Percentiles rank a stretch among this genome's conserved stretches.
phyloP scores from a whole-genome alignment of 1,140 invertebrate species.

The Chionoecetes opilio region DNA sequence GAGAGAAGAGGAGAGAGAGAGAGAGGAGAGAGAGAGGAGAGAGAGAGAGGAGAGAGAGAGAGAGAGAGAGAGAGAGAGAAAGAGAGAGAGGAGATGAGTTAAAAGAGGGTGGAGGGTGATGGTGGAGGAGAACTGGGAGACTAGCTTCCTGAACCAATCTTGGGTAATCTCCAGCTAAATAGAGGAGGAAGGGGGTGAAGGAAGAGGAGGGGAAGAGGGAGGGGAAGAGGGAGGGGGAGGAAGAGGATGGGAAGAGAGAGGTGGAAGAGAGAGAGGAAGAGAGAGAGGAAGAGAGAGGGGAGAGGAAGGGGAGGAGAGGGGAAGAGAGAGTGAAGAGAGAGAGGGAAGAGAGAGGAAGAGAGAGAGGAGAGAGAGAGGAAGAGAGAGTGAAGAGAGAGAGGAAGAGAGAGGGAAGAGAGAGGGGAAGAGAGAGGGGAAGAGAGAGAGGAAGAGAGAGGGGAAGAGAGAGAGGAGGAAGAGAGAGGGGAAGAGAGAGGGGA shows the following conservation, averaged over 20 bases:
- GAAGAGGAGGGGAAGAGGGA: background rate
- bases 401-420: background rate
- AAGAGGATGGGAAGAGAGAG: too few relatives aligned
- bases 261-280: background rate
- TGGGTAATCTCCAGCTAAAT: background rate
- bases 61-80: background rate
- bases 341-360: background rate
- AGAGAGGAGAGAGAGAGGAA: background rate
- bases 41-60: background rate
- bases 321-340: background rate
- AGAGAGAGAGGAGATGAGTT: background rate
- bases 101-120: background rate
- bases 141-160: slow-evolving; percentile 9
- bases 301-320: background rate
- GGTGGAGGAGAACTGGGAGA: background rate
- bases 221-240: background rate
- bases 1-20: background rate
- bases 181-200: background rate
- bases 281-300: too few relatives aligned
- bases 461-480: background rate
- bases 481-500: background rate
- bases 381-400: too few relatives aligned
- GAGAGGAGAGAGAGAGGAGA: background rate
- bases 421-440: background rate
- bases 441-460: background rate